Evolutionary conservation across 2,113 vertebrate species (phyloP).

Genomic region (Gambusia affinis): DNA sequence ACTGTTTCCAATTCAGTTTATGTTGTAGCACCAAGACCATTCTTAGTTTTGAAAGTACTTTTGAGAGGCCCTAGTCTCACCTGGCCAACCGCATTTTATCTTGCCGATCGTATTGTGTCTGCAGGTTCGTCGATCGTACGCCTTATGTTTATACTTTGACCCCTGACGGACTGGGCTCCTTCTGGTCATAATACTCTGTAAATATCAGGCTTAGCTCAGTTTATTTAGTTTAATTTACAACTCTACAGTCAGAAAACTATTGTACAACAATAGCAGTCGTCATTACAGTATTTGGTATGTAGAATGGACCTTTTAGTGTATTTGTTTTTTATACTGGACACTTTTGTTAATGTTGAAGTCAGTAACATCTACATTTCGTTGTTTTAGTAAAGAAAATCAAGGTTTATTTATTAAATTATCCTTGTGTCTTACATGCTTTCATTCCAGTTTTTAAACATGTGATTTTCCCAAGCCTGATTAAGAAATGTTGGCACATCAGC

Average conservation of each 20-base stretch:
- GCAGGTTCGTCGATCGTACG: not conserved
- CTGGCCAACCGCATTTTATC: too few species aligned
- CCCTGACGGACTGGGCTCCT: not conserved
- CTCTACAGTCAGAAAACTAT: not conserved
- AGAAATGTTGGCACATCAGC: not conserved
- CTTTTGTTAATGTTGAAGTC: not conserved
- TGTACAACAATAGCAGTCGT: too few species aligned
- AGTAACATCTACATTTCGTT: not conserved
- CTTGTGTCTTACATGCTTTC: too few species aligned
- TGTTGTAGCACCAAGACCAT: not conserved
- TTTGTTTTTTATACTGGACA: not conserved
- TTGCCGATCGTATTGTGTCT: too few species aligned
- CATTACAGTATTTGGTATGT: too few species aligned
- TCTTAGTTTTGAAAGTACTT: not conserved
- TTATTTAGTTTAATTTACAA: not conserved
- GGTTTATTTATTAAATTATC: too few species aligned
- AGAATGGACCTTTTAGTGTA: too few species aligned
- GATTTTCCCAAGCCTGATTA: not conserved
- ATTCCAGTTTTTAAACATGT: too few species aligned
- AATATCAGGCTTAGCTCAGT: not conserved
- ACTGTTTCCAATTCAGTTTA: not conserved
- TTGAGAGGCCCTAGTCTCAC: too few species aligned
- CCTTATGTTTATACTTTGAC: not conserved
- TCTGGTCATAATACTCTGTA: not conserved
- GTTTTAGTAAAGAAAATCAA: too few species aligned